phyloP scores from a whole-genome alignment of 2,888 invertebrate genomes.

The Itoplectis maculator region DNA sequence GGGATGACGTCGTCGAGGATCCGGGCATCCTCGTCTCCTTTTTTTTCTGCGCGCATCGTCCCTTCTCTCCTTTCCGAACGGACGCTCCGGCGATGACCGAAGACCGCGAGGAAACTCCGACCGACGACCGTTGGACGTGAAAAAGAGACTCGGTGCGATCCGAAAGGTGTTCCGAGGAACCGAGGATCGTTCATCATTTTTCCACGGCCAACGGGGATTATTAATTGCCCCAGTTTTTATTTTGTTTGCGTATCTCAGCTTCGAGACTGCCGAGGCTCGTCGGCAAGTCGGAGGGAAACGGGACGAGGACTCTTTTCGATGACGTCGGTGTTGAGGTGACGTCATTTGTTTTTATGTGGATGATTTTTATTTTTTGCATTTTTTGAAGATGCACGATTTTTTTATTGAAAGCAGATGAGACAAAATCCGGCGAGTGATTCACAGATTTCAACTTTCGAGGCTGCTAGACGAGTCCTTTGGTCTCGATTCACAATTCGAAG shows the following conservation, averaged over 20 bases:
- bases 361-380: too few species aligned
- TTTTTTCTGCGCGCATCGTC: slow-evolving; percentile 14
- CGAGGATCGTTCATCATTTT: not conserved
- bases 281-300: not conserved
- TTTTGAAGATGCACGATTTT: too few species aligned
- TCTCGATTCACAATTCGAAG: too few species aligned
- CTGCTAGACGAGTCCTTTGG: too few species aligned
- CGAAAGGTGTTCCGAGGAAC: slow-evolving; percentile 23
- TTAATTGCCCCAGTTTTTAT: slow-evolving; percentile 54
- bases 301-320: too few species aligned
- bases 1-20: slow-evolving; percentile 43
- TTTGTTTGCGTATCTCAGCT: not conserved
- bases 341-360: too few species aligned
- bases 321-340: too few species aligned
- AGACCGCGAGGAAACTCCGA: not conserved
- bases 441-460: too few species aligned
- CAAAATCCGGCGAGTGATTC: too few species aligned
- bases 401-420: too few species aligned
- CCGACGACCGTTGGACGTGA: slow-evolving; percentile 59
- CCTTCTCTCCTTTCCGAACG: slow-evolving; percentile 7
- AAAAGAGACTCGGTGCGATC: slow-evolving; percentile 38
- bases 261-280: not conserved
- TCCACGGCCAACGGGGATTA: slow-evolving; percentile 10
- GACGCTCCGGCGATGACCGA: slow-evolving; percentile 23
- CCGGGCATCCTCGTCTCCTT: slow-evolving; percentile 45